phyloP scores from a whole-genome alignment of 2,797 vertebrate genomes.

The Poeciliopsis presidionis region DNA sequence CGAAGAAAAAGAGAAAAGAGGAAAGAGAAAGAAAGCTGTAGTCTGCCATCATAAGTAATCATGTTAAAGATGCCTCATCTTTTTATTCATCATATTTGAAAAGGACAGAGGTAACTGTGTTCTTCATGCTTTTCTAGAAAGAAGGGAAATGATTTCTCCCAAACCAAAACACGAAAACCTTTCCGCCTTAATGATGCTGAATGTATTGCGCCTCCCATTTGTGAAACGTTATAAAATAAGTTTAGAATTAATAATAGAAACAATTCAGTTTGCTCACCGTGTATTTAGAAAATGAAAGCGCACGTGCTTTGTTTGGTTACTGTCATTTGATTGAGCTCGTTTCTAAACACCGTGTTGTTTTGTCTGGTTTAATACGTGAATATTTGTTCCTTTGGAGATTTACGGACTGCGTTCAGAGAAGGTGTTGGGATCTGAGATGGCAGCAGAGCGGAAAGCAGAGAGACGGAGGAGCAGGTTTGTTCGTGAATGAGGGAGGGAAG shows the following conservation, averaged over 20 bases:
- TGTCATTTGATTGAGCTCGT: too few species aligned
- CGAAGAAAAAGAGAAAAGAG: background rate
- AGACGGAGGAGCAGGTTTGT: constrained; percentile 26
- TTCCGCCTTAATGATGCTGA: background rate
- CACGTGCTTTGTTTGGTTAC: background rate
- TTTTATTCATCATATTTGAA: background rate
- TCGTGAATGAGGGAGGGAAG: background rate
- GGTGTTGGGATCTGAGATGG: constrained; percentile 61
- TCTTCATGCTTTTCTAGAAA: background rate
- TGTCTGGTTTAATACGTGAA: background rate
- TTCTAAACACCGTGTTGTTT: background rate
- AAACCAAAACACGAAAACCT: background rate
- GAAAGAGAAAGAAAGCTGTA: background rate
- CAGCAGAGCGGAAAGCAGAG: constrained; percentile 12
- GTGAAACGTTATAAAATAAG: background rate
- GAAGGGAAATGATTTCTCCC: background rate
- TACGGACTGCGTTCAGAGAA: background rate
- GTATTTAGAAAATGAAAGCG: background rate
- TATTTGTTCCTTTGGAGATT: background rate
- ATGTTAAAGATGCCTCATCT: background rate
- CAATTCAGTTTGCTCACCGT: background rate
- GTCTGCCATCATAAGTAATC: background rate
- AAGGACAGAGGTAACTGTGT: background rate
- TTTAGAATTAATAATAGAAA: background rate
- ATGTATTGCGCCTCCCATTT: background rate